Percentiles rank a stretch among this genome's conserved stretches.
These are phyloP conservation scores for Sebastes iracundus DNA, from an alignment of 2,797 vertebrate species.

Conservation along the genomic window DNA sequence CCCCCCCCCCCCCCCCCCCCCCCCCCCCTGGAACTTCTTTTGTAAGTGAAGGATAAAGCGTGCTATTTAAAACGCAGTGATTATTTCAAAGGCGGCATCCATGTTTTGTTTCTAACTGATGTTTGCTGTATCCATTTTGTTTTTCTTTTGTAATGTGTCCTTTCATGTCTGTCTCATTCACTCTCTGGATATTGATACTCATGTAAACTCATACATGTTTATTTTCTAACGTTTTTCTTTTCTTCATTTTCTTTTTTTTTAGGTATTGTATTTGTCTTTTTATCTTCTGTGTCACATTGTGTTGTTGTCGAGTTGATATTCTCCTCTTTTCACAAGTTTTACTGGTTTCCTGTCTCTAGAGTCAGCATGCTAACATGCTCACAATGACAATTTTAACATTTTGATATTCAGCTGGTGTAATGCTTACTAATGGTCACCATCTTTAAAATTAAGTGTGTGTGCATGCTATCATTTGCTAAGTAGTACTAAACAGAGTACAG, in stretches of 20 bases:
- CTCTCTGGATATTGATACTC: neutral
- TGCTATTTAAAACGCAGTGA: slow-evolving; percentile 1
- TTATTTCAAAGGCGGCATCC: neutral
- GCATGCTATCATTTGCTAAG: neutral
- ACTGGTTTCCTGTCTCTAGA: neutral
- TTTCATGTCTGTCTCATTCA: neutral
- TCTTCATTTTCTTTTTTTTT: neutral
- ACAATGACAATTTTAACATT: neutral
- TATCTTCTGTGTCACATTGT: neutral
- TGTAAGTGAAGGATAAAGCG: slow-evolving; percentile 4
- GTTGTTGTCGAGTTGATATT: neutral
- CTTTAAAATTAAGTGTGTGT: neutral
- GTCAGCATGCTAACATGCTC: neutral
- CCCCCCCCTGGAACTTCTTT: neutral
- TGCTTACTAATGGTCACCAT: neutral
- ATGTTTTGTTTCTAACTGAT: neutral
- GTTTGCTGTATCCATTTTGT: neutral
- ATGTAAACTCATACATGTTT: neutral
- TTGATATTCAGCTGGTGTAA: fast-evolving
- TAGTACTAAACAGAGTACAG: neutral
- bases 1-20: too few relatives aligned
- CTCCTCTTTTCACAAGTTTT: neutral
- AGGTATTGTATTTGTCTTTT: too few relatives aligned
- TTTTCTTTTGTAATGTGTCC: neutral
- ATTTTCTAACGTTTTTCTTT: neutral